Conservation (phyloP, 30 jellyfish, hydroid and myxozoan genomes). For the Mastigias papua region DNA sequence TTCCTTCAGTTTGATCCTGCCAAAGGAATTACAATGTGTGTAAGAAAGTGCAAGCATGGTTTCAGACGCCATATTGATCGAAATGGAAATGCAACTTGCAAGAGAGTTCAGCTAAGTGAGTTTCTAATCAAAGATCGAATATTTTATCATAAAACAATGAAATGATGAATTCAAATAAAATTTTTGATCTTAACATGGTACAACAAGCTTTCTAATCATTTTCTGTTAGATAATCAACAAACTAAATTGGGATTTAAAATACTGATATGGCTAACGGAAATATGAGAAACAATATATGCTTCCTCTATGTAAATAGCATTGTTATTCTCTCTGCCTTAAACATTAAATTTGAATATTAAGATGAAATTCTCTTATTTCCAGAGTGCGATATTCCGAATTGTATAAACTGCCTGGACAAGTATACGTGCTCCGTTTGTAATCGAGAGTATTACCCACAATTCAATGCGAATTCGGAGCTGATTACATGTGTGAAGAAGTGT, state of each 20-base stretch:
- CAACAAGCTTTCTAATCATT: neutral
- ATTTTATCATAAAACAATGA: too few relatives aligned
- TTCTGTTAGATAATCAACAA: neutral
- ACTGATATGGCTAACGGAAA: neutral
- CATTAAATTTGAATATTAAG: neutral
- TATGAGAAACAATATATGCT: neutral
- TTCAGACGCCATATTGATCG: neutral
- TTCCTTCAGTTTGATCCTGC: constrained; percentile 25
- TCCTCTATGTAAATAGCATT: neutral
- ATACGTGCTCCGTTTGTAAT: constrained; percentile 39
- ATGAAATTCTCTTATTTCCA: neutral
- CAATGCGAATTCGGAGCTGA: constrained; percentile 26
- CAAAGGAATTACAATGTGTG: constrained; percentile 4
- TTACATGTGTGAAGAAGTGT: constrained; percentile 57
- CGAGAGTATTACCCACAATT: constrained; percentile 51
- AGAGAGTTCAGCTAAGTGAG: neutral
- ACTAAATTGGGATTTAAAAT: neutral
- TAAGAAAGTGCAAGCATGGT: constrained; percentile 18
- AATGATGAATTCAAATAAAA: too few relatives aligned
- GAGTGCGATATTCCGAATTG: constrained; percentile 40
- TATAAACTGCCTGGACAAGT: constrained; percentile 9
- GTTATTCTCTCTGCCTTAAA: neutral
- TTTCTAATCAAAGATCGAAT: too few relatives aligned
- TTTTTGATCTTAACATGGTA: too few relatives aligned
- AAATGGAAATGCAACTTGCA: constrained; percentile 21